Conservation (phyloP, 2,888 invertebrate genomes). For the Myopa tessellatipennis region DNA sequence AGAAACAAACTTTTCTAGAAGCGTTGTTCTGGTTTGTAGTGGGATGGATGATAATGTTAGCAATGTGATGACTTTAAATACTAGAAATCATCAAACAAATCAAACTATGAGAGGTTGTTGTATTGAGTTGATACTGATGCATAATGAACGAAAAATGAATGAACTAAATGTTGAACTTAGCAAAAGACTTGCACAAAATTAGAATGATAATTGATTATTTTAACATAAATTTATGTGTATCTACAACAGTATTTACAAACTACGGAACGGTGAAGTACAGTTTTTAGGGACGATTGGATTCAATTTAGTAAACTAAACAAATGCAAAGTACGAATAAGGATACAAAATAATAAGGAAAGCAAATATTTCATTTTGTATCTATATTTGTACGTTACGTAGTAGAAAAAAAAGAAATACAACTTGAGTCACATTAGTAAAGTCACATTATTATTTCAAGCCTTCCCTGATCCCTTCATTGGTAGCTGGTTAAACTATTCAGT, state of each 20-base stretch:
- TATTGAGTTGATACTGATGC: neutral
- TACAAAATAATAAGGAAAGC: no score
- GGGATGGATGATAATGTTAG: conserved; percentile 2
- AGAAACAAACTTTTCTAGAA: neutral
- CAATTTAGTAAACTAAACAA: no score
- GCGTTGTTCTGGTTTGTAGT: conserved; percentile 1
- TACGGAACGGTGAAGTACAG: no score
- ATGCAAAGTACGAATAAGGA: no score
- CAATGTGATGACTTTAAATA: neutral
- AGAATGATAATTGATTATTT: neutral
- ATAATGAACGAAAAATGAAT: neutral
- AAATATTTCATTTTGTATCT: no score
- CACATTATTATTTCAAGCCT: no score
- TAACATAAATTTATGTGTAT: neutral
- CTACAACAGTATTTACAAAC: neutral
- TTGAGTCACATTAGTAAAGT: no score
- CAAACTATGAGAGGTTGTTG: conserved; percentile 6
- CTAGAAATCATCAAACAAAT: neutral
- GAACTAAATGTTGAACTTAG: neutral
- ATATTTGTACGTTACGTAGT: no score
- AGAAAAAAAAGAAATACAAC: no score
- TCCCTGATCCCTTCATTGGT: no score
- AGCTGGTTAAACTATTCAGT: no score
- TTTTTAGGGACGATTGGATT: no score
- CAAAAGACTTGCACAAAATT: neutral